Conservation (phyloP, 2,888 invertebrate species). For the Lasioglossum villosulum region DNA sequence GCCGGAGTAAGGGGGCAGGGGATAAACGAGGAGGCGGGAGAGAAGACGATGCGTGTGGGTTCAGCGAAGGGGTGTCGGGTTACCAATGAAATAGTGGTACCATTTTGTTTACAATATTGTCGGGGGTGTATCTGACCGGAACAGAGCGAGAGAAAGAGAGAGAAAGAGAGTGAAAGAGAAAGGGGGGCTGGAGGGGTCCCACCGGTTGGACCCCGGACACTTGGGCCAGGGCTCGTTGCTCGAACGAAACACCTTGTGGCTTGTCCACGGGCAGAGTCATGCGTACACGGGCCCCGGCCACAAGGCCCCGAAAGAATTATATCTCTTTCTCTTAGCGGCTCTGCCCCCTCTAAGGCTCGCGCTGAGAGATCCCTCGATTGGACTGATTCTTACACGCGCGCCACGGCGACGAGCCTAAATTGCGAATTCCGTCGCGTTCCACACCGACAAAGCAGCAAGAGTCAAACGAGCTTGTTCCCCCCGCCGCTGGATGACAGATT, state of each 20-base stretch:
- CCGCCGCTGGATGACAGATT: slow-evolving; percentile 58
- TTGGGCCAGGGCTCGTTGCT: slow-evolving; percentile 55
- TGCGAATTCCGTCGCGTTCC: slow-evolving; percentile 62
- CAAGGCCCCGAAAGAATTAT: slow-evolving; percentile 75
- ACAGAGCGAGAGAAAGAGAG: slow-evolving; percentile 51
- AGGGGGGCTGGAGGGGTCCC: slow-evolving; percentile 45
- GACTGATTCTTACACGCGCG: slow-evolving; percentile 67
- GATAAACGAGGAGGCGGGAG: slow-evolving; percentile 50
- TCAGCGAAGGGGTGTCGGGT: slow-evolving; percentile 80
- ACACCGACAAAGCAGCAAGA: slow-evolving; percentile 58
- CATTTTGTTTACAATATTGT: slow-evolving; percentile 84
- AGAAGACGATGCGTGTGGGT: slow-evolving; percentile 81
- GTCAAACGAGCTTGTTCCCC: slow-evolving; percentile 59
- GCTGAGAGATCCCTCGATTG: slow-evolving; percentile 61
- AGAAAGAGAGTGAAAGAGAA: slow-evolving; percentile 21
- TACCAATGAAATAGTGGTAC: slow-evolving; percentile 84
- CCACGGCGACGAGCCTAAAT: slow-evolving; percentile 51
- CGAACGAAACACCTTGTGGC: slow-evolving; percentile 66
- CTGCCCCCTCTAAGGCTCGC: not conserved
- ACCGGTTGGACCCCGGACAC: slow-evolving; percentile 41
- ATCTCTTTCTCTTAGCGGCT: slow-evolving; percentile 66
- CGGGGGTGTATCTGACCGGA: slow-evolving; percentile 73
- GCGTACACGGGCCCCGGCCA: slow-evolving; percentile 73
- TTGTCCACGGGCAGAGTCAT: slow-evolving; percentile 74
- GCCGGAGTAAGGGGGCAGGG: not conserved